Base-by-base conservation (phyloP, 2,797 vertebrate species). In the Lacerta bilineata region DNA sequence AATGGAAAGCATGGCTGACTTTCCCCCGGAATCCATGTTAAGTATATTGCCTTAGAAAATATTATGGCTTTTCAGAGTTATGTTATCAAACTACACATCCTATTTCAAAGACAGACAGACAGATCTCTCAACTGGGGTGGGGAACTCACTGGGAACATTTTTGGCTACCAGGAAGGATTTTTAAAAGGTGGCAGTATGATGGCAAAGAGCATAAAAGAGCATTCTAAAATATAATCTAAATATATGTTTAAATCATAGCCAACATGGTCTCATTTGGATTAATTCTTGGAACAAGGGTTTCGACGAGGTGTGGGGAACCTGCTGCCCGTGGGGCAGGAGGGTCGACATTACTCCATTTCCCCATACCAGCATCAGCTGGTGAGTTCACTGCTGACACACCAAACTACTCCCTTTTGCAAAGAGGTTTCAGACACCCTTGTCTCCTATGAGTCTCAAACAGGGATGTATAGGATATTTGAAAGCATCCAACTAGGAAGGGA, bases 141-240 rank as follows among this genome's bases (percentile, higher is more conserved):
- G 33, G 18, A 23, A n/a, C 36, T 75, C 39, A 75, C 39, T 1
- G 20, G 17, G 3, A 3, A 46, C 46, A 9, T 20, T 78, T 18
- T 29, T 33, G 50, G 46, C 36, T 39, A 81, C 80, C 7, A 18
- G 29, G 80, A 23, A 33, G 23, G 8, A 18, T 80, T 80, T 36
- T 29, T 36, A 66, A 41, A 85, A 11, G 55, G 11, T n/a, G 55
- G n/a, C 55, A 85, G 72, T 68, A 66, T 15, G 90, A 88, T 1
- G 68, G 25, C 80, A 93, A 72, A 80, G 46, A 50, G 46, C 46
- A 50, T 3, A 71, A 87, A 88, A 55, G 39, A 72, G 55, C 33
- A 33, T 84, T 82, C 2, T 17, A 87, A 64, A 88, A 94, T 86
- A 91, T 71, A 1, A 81, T 0, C 11, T 25, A 0, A 0, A 43